Conservation (phyloP, 2,797 vertebrate genomes). For the Sarcophilus harrisii region DNA sequence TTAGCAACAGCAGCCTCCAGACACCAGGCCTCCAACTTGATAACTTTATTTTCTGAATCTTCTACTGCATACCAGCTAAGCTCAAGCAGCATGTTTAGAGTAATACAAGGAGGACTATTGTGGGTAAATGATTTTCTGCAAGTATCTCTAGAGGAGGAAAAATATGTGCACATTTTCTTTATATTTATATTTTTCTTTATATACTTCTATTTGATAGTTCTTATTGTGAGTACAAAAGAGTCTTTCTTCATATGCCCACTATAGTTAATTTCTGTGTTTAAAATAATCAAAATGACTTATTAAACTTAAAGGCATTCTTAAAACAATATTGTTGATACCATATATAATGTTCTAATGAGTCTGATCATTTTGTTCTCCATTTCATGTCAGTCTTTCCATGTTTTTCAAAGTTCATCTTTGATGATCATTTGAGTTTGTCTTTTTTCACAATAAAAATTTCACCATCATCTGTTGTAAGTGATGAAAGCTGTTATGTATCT, state of each 20-base stretch:
- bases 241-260: neutral
- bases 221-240: neutral
- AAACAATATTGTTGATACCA: neutral
- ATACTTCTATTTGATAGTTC: neutral
- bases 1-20: neutral
- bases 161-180: neutral
- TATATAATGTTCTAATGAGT: neutral
- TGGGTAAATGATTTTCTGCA: neutral
- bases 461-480: neutral
- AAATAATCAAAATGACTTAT: neutral
- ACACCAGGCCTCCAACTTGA: neutral
- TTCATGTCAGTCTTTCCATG: neutral
- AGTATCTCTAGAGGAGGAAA: neutral
- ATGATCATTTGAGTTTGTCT: neutral
- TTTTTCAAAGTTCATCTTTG: neutral
- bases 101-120: neutral
- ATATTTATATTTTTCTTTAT: neutral
- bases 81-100: neutral
- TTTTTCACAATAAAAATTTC: neutral
- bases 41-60: neutral
- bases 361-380: neutral
- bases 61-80: neutral
- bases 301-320: neutral
- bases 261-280: neutral
- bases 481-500: neutral